Percentiles rank a stretch among this genome's conserved stretches.
These are phyloP conservation scores for Papilio polytes DNA, from an alignment of 1,140 invertebrate genomes.

Conservation along the genomic window DNA sequence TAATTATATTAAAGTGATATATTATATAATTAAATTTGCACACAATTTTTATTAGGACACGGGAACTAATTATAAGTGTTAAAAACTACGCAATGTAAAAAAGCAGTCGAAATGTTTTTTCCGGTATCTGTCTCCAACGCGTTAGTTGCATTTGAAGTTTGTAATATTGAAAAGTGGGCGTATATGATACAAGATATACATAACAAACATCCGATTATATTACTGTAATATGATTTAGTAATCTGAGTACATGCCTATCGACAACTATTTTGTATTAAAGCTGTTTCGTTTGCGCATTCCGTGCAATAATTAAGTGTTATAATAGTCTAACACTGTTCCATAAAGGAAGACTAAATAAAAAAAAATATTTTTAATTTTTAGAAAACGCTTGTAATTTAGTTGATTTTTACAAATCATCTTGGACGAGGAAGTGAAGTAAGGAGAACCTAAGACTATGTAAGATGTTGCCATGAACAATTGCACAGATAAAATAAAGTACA, in stretches of 20 bases:
- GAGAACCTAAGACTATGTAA: no score
- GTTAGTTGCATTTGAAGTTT: not conserved
- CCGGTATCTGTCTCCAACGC: not conserved
- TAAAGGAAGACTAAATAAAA: no score
- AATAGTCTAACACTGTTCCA: no score
- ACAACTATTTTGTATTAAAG: not conserved
- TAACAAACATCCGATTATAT: slow-evolving; percentile 3
- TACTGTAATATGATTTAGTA: slow-evolving; percentile 20
- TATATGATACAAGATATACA: slow-evolving; percentile 1
- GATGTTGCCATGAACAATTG: no score
- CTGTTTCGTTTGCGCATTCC: not conserved
- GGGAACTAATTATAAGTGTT: not conserved
- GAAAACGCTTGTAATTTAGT: no score
- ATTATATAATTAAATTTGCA: not conserved
- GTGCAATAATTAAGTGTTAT: not conserved
- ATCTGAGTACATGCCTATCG: not conserved
- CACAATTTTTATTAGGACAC: no score
- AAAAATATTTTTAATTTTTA: no score
- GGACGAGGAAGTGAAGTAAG: no score
- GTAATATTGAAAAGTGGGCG: not conserved
- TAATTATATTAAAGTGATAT: not conserved
- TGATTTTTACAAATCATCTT: no score
- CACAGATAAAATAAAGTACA: no score
- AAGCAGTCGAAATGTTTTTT: not conserved
- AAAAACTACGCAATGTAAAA: slow-evolving; percentile 5